phyloP scores from a whole-genome alignment of 1,140 invertebrate genomes.

The Caerostris extrusa region DNA sequence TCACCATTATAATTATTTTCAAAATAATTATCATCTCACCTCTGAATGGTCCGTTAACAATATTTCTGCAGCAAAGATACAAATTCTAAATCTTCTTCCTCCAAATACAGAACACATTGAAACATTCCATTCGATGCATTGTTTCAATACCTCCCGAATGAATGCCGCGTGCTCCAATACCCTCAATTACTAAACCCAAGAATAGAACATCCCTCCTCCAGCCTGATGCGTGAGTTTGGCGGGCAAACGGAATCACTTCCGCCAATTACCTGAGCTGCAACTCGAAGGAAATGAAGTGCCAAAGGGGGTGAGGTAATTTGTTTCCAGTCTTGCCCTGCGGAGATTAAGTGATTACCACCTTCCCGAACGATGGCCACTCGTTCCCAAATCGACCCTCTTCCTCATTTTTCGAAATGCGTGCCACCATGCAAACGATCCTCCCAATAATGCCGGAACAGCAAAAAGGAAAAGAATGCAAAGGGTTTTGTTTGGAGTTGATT shows the following conservation, averaged over 20 bases:
- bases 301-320: slow-evolving; percentile 45
- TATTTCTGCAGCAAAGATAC: no score
- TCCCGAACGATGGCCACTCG: not conserved
- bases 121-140: no score
- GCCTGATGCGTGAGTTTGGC: not conserved
- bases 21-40: no score
- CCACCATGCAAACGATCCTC: not conserved
- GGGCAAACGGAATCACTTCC: slow-evolving; percentile 49
- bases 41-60: no score
- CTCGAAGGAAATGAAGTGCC: slow-evolving; percentile 62
- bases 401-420: slow-evolving; percentile 13
- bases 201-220: not conserved
- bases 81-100: no score
- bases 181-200: not conserved
- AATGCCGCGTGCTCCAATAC: not conserved
- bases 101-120: no score
- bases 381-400: slow-evolving; percentile 5
- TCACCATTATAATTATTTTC: no score
- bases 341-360: slow-evolving; percentile 59
- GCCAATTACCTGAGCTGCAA: slow-evolving; percentile 56
- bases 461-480: no score
- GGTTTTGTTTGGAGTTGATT: no score
- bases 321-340: not conserved
- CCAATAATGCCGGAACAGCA: not conserved
- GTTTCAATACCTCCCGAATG: not conserved